Evolutionary conservation across 2,113 vertebrate genomes (phyloP).

Genomic region (Gymnobelideus leadbeateri): DNA sequence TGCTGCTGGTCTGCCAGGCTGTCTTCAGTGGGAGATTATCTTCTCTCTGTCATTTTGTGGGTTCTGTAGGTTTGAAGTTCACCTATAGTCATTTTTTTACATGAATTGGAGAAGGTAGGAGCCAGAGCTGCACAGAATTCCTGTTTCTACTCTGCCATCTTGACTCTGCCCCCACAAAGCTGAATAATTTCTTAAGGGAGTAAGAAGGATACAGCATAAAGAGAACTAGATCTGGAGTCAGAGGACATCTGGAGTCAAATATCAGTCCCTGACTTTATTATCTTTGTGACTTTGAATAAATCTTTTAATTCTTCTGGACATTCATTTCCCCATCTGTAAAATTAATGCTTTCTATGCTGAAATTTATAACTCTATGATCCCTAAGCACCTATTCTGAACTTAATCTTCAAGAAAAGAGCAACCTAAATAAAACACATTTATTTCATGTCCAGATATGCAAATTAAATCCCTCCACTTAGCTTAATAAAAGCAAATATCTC

Average conservation of each 20-base stretch:
- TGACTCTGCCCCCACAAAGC: too few species aligned
- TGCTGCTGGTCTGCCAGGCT: too few species aligned
- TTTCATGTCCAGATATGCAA: background rate
- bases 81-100: too few species aligned
- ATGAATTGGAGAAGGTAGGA: too few species aligned
- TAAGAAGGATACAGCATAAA: background rate
- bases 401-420: background rate
- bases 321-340: background rate
- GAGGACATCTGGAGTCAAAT: background rate
- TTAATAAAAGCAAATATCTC: background rate
- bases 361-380: background rate
- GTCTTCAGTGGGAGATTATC: too few species aligned
- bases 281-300: background rate
- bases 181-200: background rate
- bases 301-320: background rate
- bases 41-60: too few species aligned
- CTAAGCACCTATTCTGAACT: background rate
- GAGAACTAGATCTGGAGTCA: background rate
- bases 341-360: background rate
- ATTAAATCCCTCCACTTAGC: background rate
- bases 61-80: too few species aligned
- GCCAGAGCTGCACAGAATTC: too few species aligned
- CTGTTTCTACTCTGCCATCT: too few species aligned
- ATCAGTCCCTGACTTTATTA: background rate
- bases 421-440: too few species aligned